A percentile compares a stretch with the other conserved stretches of the same genome.
These are phyloP conservation scores for Archips crataeganus DNA, from an alignment of 2,888 invertebrate genomes.

Conservation along the genomic window DNA sequence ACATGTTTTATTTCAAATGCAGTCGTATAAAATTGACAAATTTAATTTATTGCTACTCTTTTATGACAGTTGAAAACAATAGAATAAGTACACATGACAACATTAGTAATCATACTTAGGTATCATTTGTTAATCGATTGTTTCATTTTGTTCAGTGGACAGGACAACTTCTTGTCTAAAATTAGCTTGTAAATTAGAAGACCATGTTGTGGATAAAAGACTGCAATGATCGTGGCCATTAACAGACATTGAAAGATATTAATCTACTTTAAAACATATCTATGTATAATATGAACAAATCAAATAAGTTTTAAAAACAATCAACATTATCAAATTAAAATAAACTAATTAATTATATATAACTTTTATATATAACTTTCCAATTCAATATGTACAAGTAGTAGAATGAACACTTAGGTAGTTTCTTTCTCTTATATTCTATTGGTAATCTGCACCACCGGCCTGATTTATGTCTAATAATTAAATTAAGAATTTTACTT, in stretches of 20 bases:
- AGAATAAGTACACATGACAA: no score
- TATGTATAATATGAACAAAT: no score
- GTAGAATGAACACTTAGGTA: constrained; percentile 74
- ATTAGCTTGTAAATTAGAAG: not conserved
- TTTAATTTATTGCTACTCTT: no score
- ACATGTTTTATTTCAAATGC: not conserved
- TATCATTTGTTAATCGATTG: not conserved
- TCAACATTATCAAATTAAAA: constrained; percentile 38
- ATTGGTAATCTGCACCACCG: constrained; percentile 86
- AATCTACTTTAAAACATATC: constrained; percentile 27
- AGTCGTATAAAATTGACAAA: not conserved
- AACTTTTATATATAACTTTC: constrained; percentile 33
- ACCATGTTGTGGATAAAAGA: not conserved
- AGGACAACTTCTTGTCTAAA: no score
- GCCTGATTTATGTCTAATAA: constrained; percentile 59
- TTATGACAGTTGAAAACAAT: no score
- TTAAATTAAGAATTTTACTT: constrained; percentile 8
- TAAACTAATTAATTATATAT: constrained; percentile 37
- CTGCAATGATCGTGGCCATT: not conserved
- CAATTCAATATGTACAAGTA: constrained; percentile 55
- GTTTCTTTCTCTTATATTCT: constrained; percentile 64
- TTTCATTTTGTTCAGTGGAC: no score
- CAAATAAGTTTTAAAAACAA: constrained; percentile 32
- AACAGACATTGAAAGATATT: not conserved
- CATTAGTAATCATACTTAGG: no score